Conservation (phyloP, 2,113 vertebrate genomes). For the Junco hyemalis region DNA sequence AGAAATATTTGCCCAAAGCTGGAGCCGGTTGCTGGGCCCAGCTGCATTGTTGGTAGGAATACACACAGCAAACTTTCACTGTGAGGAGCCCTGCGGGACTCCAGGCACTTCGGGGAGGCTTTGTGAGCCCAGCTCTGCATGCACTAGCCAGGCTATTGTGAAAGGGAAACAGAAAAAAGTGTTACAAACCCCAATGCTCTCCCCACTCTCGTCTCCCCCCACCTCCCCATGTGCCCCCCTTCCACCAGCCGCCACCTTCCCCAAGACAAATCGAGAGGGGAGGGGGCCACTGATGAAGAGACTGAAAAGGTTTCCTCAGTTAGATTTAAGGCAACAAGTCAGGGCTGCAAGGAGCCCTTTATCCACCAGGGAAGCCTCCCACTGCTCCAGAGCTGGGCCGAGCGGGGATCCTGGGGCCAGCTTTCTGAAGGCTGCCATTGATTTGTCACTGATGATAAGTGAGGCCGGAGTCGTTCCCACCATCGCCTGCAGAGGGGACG, state of each 20-base stretch:
- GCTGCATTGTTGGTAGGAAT: slow-evolving; percentile 64
- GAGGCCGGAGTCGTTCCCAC: slow-evolving; percentile 77
- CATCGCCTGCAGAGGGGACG: slow-evolving; percentile 75
- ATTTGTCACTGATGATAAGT: slow-evolving; percentile 80
- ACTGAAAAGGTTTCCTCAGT: slow-evolving; percentile 62
- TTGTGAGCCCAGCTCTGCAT: slow-evolving; percentile 64
- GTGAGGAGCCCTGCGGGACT: slow-evolving; percentile 70
- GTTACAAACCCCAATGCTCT: slow-evolving; percentile 52
- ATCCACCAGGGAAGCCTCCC: slow-evolving; percentile 69
- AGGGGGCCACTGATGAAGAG: slow-evolving; percentile 18
- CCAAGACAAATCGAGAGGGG: slow-evolving; percentile 33
- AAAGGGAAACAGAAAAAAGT: slow-evolving; percentile 57
- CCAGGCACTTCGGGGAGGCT: slow-evolving; percentile 40
- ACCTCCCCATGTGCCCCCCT: neutral
- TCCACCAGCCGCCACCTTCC: slow-evolving; percentile 31
- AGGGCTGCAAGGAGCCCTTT: slow-evolving; percentile 66
- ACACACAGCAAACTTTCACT: slow-evolving; percentile 61
- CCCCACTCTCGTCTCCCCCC: neutral
- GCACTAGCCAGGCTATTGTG: slow-evolving; percentile 60
- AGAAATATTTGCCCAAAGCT: slow-evolving; percentile 76
- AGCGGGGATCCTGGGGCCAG: slow-evolving; percentile 70
- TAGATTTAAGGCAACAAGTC: slow-evolving; percentile 72
- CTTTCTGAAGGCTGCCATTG: slow-evolving; percentile 79
- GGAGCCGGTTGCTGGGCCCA: slow-evolving; percentile 49
- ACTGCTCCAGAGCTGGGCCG: slow-evolving; percentile 63